Percentiles rank a stretch among this genome's conserved stretches.
phyloP scores from a whole-genome alignment of 2,797 vertebrate species.

The Ispidina picta region DNA sequence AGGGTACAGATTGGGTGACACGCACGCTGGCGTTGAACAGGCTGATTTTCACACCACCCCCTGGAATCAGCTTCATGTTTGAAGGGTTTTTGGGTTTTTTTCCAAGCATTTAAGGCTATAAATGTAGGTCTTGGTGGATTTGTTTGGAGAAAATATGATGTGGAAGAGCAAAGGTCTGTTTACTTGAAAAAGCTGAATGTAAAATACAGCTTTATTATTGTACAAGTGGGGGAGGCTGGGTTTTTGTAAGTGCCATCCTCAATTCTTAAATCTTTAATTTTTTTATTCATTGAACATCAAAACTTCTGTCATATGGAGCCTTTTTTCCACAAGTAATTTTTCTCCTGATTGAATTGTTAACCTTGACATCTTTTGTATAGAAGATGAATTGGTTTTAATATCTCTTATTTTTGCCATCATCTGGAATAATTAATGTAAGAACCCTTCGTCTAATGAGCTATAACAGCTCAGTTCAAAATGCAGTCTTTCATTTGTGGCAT shows the following conservation, averaged over 20 bases:
- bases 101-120: not conserved
- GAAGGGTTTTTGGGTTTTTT: not conserved
- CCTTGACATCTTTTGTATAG: conserved; percentile 12
- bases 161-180: conserved; percentile 24
- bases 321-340: not conserved
- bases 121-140: conserved; percentile 26
- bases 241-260: not conserved
- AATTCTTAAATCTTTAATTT: not conserved
- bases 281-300: not conserved
- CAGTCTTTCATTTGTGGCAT: not conserved
- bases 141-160: not conserved
- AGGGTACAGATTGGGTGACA: conserved; percentile 43
- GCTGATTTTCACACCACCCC: conserved; percentile 51
- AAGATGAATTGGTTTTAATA: not conserved
- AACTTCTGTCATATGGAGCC: not conserved
- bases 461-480: not conserved
- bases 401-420: not conserved
- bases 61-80: not conserved
- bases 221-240: not conserved
- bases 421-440: conserved; percentile 14
- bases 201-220: not conserved
- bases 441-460: not conserved
- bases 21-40: not conserved
- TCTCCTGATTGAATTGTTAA: conserved; percentile 20
- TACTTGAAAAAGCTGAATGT: not conserved